phyloP scores from a whole-genome alignment of 2,888 invertebrate species.

The Cephus pygmeus region DNA sequence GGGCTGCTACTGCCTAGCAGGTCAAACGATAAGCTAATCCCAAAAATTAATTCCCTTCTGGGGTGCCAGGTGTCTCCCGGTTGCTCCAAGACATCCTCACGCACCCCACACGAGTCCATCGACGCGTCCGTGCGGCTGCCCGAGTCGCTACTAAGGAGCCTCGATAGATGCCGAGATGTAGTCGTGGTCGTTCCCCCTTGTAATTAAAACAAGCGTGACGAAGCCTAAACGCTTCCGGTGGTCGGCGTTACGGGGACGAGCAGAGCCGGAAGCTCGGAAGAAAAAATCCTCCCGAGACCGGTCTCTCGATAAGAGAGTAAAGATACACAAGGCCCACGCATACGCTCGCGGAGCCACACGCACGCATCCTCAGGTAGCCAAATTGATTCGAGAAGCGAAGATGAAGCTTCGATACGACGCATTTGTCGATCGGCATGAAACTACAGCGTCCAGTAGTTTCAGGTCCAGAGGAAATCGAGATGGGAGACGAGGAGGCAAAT shows the following conservation, averaged over 20 bases:
- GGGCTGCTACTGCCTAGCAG: conserved; percentile 36
- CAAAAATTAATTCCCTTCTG: conserved; percentile 61
- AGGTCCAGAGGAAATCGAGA: no score
- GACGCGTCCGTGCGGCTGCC: background rate
- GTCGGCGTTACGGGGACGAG: conserved; percentile 20
- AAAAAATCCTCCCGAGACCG: conserved; percentile 24
- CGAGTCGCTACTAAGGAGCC: conserved; percentile 6
- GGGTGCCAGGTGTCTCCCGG: conserved; percentile 53
- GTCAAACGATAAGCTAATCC: conserved; percentile 61
- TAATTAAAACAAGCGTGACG: conserved; percentile 62
- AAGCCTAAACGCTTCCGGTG: conserved; percentile 60
- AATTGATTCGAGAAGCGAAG: no score
- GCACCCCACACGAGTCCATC: conserved; percentile 25
- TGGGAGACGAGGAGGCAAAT: no score
- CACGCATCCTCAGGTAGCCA: no score
- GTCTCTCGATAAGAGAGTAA: background rate
- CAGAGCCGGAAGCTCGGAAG: conserved; percentile 49
- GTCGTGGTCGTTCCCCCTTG: conserved; percentile 10
- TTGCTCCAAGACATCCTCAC: conserved; percentile 17
- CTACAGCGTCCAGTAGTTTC: no score
- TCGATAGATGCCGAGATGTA: background rate
- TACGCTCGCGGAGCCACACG: no score
- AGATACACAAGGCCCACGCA: no score
- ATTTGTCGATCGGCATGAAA: no score
- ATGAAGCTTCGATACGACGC: no score